Conservation (phyloP, 2,113 vertebrate genomes). For the Albula glossodonta region DNA sequence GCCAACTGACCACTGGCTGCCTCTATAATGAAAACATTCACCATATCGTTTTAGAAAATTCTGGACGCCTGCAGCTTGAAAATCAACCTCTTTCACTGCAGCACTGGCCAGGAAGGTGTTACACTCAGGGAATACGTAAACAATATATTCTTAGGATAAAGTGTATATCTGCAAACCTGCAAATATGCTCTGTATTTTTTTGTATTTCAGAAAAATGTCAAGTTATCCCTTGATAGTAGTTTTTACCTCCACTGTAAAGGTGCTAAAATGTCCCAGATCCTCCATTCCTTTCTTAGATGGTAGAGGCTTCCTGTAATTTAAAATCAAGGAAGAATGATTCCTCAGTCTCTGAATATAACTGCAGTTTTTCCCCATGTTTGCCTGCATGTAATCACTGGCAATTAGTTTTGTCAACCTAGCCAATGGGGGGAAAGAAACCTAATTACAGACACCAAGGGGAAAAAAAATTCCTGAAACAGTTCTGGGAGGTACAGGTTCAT, state of each 20-base stretch:
- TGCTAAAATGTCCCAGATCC: background rate
- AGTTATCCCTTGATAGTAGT: too few relatives aligned
- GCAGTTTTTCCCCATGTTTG: conserved; percentile 16
- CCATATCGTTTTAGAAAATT: too few relatives aligned
- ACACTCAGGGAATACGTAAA: too few relatives aligned
- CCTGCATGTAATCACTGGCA: background rate
- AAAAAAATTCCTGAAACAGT: conserved; percentile 25
- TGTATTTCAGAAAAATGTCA: too few relatives aligned
- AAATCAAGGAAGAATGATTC: background rate
- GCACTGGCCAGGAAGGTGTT: too few relatives aligned
- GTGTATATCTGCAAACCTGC: too few relatives aligned
- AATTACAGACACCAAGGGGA: conserved; percentile 41
- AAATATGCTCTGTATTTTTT: too few relatives aligned
- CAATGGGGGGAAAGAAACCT: conserved; percentile 31
- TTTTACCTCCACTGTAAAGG: background rate
- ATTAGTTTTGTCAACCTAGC: conserved; percentile 29
- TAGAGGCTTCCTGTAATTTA: conserved; percentile 7
- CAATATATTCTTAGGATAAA: too few relatives aligned
- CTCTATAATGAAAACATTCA: too few relatives aligned
- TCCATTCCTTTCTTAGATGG: background rate
- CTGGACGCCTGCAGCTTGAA: too few relatives aligned
- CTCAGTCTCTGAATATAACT: background rate
- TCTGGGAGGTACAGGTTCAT: conserved; percentile 25
- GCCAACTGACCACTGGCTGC: too few relatives aligned
- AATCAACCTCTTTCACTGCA: too few relatives aligned